Percentiles rank a stretch among this genome's conserved stretches.
Conservation (phyloP, 2,797 vertebrate genomes). For the Darevskia mixta region DNA sequence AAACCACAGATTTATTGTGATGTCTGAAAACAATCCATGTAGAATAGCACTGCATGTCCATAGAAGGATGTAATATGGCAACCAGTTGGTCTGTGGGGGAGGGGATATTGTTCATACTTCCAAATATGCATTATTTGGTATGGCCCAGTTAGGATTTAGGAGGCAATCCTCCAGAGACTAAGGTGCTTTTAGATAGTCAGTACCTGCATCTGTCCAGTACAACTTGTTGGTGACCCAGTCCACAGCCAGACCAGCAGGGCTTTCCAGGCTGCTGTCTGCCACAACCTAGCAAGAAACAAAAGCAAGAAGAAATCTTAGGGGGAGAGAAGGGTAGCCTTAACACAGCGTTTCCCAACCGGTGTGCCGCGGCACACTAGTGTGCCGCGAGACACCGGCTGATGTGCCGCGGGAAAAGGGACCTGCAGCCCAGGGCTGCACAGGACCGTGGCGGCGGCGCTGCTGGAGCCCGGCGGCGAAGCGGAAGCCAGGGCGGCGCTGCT, state of each 20-base stretch:
- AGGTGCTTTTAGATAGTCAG: neutral
- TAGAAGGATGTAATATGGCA: neutral
- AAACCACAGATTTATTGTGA: neutral
- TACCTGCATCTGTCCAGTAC: constrained; percentile 99
- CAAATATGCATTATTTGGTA: neutral
- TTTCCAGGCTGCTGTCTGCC: constrained; percentile 96
- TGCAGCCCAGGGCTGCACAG: no score
- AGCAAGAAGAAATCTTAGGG: constrained; percentile 20
- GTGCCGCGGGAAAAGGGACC: no score
- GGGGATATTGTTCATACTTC: neutral
- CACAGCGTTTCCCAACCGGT: no score
- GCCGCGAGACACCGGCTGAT: no score
- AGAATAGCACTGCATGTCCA: neutral
- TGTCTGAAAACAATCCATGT: neutral
- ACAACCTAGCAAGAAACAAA: constrained; percentile 85
- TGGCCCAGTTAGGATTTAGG: neutral
- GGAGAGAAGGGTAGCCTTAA: neutral
- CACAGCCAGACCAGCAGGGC: constrained; percentile 95
- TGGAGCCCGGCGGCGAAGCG: no score
- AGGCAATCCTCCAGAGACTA: neutral
- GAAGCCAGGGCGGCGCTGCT: no score
- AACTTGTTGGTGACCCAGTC: constrained; percentile 97
- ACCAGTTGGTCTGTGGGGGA: neutral
- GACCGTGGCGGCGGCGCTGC: no score
- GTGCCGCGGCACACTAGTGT: no score